Conservation (phyloP, 2,888 invertebrate species). For the Adela reaumurella region DNA sequence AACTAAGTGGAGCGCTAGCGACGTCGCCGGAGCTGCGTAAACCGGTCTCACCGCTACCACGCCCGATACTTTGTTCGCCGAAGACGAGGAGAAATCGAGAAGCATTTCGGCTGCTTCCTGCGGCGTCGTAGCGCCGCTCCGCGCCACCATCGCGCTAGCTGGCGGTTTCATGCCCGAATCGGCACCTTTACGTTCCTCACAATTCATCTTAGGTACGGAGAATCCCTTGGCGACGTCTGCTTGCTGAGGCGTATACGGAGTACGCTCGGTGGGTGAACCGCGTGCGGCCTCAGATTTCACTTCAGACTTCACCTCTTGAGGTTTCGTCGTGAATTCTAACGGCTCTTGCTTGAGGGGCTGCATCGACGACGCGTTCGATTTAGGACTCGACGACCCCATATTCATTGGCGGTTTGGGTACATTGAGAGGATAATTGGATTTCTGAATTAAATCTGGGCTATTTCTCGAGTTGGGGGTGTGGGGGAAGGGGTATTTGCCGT, state of each 20-base stretch:
- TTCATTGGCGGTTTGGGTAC: constrained; percentile 46
- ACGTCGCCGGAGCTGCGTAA: constrained; percentile 59
- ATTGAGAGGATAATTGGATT: constrained; percentile 41
- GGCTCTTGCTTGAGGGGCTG: constrained; percentile 28
- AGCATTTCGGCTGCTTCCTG: constrained; percentile 64
- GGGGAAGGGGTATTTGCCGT: constrained; percentile 41
- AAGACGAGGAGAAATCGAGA: constrained; percentile 61
- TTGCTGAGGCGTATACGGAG: constrained; percentile 22
- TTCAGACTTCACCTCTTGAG: constrained; percentile 30
- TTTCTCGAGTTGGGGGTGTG: constrained; percentile 34
- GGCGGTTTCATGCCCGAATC: constrained; percentile 48
- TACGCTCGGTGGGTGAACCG: constrained; percentile 28
- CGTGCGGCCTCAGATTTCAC: constrained; percentile 14
- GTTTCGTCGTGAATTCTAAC: constrained; percentile 32
- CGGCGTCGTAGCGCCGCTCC: constrained; percentile 45
- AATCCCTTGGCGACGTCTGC: constrained; percentile 47
- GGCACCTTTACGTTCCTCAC: constrained; percentile 44
- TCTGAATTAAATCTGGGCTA: constrained; percentile 31
- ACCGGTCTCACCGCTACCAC: constrained; percentile 55
- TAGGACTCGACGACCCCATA: constrained; percentile 43
- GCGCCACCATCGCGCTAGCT: constrained; percentile 36
- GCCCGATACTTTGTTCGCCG: constrained; percentile 53
- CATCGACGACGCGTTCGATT: constrained; percentile 20
- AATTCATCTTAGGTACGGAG: constrained; percentile 39
- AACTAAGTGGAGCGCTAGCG: constrained; percentile 71